Evolutionary conservation across 2,113 vertebrate genomes (phyloP), one percentile per base, ranked within the genome.

Genomic region (Entosphenus tridentatus): DNA sequence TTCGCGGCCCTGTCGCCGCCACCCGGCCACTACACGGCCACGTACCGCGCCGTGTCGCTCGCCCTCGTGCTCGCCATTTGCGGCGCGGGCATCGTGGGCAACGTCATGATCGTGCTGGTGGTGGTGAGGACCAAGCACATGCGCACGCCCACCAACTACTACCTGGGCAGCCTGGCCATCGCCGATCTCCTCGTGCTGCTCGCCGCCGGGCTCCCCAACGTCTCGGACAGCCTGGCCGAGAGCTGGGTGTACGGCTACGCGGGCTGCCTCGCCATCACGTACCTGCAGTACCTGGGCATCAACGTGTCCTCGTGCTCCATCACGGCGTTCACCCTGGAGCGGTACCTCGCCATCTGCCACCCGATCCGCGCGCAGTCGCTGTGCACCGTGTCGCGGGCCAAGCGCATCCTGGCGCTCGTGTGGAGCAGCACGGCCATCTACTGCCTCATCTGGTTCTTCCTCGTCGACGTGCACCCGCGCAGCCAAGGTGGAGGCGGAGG

Each of bases 301-400:
- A 97, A 97, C 72, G 85, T 88, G 2, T 96, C 89, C 39, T 96
- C 92, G 2, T 95, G 89, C 70, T 95, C 89, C 55, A 95, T 96
- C 55, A 86, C 88, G 3, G 88, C 92, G 55, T 97, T 97, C 78
- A 97, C 91, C 12, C 75, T 96, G 11, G 93, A 97, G 79, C 78
- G 91, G 68, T 97, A 96, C 77, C 90, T 97, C 73, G 91, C 93
- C 8, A 97, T 95, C 76, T 96, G 90, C 69, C 91, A 97, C 57
- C 91, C 93, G 10, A 97, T 96, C 74, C 90, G 87, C 81, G 91
- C 93, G 18, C 93, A 96, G 71, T 88, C 88, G 67, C 80, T 97
- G 14, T 96, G 90, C 76, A 96, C 93, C 1, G 80, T 90, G 73
- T 89, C 93, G 71, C 80, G 91, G 74, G 91, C 93, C 56, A 97